Conservation (phyloP, 2,113 vertebrate species). For the Perca flavescens region DNA sequence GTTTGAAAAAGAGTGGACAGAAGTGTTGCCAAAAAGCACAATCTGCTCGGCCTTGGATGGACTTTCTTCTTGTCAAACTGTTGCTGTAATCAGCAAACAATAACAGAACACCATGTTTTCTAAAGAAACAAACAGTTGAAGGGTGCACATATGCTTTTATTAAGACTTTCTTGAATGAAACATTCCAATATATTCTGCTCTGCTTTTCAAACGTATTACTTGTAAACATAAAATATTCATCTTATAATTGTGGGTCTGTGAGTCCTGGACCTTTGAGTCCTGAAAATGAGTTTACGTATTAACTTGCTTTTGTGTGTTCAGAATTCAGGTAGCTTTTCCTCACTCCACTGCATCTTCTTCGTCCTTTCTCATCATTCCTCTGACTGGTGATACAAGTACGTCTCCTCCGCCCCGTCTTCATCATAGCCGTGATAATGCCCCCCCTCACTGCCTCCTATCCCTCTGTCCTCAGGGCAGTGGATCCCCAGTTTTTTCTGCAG, state of each 20-base stretch:
- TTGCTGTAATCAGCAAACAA: constrained; percentile 21
- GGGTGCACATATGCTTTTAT: constrained; percentile 1
- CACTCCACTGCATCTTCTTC: background rate
- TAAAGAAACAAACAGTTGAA: background rate
- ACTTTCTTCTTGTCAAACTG: constrained; percentile 13
- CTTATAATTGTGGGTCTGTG: constrained; percentile 3
- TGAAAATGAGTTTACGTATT: background rate
- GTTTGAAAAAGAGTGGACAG: constrained; percentile 20
- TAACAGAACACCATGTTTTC: background rate
- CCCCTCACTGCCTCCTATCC: constrained; percentile 23
- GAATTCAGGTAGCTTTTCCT: background rate
- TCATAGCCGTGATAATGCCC: constrained; percentile 65
- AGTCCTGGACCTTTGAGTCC: constrained; percentile 16
- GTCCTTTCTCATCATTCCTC: constrained; percentile 57
- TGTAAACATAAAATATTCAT: constrained; percentile 27
- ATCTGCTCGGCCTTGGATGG: background rate
- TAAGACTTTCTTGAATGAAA: constrained; percentile 18
- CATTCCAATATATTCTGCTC: constrained; percentile 3
- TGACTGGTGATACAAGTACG: constrained; percentile 64
- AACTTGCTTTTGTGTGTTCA: background rate
- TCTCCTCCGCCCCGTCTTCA: constrained; percentile 55
- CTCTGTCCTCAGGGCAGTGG: constrained; percentile 76
- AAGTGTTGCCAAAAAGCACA: constrained; percentile 46
- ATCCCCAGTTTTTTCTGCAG: constrained; percentile 85
- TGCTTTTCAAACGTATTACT: constrained; percentile 18